A percentile compares a stretch with the other conserved stretches of the same genome.
Evolutionary conservation across 1,140 invertebrate genomes (phyloP).

Genomic region (Stenopsyche tienmushanensis): DNA sequence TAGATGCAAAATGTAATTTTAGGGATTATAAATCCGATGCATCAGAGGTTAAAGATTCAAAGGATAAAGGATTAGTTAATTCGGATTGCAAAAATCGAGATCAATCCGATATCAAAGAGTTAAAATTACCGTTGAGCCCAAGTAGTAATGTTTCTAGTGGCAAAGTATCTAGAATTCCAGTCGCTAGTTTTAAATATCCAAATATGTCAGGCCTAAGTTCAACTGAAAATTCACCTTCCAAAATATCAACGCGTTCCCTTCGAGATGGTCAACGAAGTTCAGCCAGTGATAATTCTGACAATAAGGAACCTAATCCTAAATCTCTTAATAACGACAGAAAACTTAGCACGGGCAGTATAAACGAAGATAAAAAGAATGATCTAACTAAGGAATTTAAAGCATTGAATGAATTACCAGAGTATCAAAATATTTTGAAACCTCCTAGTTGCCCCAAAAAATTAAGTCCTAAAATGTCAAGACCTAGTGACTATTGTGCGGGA

Average conservation of each 20-base stretch:
- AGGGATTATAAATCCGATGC: neutral
- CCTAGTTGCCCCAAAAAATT: conserved; percentile 38
- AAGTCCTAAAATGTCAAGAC: conserved; percentile 32
- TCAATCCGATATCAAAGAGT: conserved; percentile 14
- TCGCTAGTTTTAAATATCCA: conserved; percentile 54
- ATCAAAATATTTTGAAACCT: conserved; percentile 49
- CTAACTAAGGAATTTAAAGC: conserved; percentile 1
- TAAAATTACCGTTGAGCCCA: conserved; percentile 34
- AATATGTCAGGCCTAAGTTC: conserved; percentile 47
- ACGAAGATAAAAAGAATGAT: conserved; percentile 13
- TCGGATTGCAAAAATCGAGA: conserved; percentile 4
- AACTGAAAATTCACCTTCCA: conserved; percentile 49
- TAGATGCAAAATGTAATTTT: neutral
- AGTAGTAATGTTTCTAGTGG: conserved; percentile 34
- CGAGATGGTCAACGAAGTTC: conserved; percentile 35
- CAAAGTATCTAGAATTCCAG: conserved; percentile 47
- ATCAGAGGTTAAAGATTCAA: neutral
- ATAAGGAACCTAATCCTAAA: conserved; percentile 16
- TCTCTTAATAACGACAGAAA: conserved; percentile 10
- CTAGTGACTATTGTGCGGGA: conserved; percentile 26
- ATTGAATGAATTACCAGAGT: conserved; percentile 47
- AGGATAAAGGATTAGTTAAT: neutral
- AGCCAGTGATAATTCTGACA: conserved; percentile 39
- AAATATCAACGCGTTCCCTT: conserved; percentile 39
- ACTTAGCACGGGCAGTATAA: neutral